phyloP scores from a whole-genome alignment of 2,888 invertebrate species.

The Lucinisca nassula region DNA sequence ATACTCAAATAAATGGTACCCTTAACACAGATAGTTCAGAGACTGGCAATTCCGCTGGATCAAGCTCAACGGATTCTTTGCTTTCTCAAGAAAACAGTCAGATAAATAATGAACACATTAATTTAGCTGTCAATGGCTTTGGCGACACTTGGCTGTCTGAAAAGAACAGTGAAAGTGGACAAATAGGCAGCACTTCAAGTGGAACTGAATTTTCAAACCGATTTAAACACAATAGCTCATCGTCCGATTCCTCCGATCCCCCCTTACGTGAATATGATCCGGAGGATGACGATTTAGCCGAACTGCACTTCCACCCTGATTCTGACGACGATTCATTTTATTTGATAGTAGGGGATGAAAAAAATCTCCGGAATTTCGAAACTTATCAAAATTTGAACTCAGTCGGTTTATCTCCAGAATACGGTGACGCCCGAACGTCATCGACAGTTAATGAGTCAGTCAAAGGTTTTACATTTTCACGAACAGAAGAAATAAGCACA shows the following conservation, averaged over 20 bases:
- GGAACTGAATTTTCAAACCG: not conserved
- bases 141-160: not conserved
- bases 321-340: slow-evolving; percentile 74
- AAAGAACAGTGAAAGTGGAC: not conserved
- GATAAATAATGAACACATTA: not conserved
- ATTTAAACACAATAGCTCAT: not conserved
- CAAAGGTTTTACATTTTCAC: slow-evolving; percentile 69
- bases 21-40: not conserved
- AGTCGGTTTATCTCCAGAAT: slow-evolving; percentile 67
- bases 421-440: slow-evolving; percentile 67
- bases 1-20: slow-evolving; percentile 5
- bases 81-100: not conserved
- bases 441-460: slow-evolving; percentile 64
- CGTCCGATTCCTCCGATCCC: slow-evolving; percentile 69
- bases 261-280: slow-evolving; percentile 76
- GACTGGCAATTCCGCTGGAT: not conserved
- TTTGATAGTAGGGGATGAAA: slow-evolving; percentile 68
- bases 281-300: slow-evolving; percentile 73
- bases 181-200: not conserved
- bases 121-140: not conserved
- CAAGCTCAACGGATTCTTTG: slow-evolving; percentile 16
- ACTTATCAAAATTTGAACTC: slow-evolving; percentile 74
- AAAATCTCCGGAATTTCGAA: slow-evolving; percentile 68
- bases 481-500: slow-evolving; percentile 70
- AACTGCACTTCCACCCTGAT: slow-evolving; percentile 61